Evolutionary conservation across 2,113 vertebrate genomes (phyloP), one percentile per base, ranked within the genome.

Genomic region (Rhinichthys klamathensis): DNA sequence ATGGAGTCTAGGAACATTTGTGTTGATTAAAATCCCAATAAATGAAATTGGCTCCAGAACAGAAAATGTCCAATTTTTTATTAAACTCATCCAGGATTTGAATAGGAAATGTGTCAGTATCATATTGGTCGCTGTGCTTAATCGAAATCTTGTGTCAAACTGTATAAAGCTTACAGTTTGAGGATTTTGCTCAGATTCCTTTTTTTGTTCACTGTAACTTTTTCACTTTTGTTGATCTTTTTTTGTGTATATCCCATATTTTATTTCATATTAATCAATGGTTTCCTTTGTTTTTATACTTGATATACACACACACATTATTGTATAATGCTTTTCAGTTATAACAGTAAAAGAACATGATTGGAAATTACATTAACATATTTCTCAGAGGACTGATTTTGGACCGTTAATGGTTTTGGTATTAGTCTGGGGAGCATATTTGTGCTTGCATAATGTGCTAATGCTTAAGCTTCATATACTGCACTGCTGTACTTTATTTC

Each of bases 381-480:
- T 49, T 44, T 81, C 61, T 67, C 25, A 81, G 41, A 51, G 25
- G 16, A 67, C 25, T 23, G 35, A 65, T 32, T 67, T 51, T 67
- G 61, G 9, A 10, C n/a, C 44, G 3, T 4, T 81, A 51, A 32
- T 67, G 61, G 60, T 49, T 67, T 51, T 67, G 16, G 61, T 81
- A 81, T 67, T 81, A 81, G 18, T 81, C 18, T 15, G 1, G 58
- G 21, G 21, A 78, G 51, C 11, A 16, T 79, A 79, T 61, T 46
- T 65, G 18, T 21, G 80, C 80, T 81, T 69, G 27, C 80, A 81
- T 69, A 69, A 81, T 32, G 27, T 67, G 38, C 79, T 80, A 23
- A 80, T 67, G 25, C 60, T 69, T 80, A n/a, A 13, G 76, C 56
- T 79, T 38, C 35, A 18, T 63, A 41, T 80, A 80, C 38, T 30